Percentiles rank a stretch among this genome's conserved stretches.
Evolutionary conservation across 1,140 invertebrate species (phyloP).

Genomic region (Danaus melanippus): DNA sequence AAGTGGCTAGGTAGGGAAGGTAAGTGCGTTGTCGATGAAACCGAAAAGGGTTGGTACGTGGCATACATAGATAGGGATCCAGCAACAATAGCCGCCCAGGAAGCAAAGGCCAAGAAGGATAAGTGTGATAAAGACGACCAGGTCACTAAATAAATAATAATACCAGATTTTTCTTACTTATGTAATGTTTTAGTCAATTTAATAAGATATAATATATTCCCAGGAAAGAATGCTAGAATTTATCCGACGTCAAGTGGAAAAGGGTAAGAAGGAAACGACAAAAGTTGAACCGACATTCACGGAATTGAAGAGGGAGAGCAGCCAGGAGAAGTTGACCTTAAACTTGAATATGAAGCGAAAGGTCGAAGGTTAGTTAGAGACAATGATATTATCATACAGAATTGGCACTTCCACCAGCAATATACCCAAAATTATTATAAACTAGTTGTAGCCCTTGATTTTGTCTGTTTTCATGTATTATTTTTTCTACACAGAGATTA

Average conservation of each 20-base stretch:
- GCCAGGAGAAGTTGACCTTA: constrained; percentile 80
- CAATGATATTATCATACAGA: not conserved
- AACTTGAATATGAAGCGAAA: constrained; percentile 63
- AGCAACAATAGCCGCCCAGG: constrained; percentile 88
- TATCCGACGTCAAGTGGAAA: constrained; percentile 86
- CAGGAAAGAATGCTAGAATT: constrained; percentile 88
- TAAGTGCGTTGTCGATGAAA: constrained; percentile 96
- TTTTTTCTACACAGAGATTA: no score
- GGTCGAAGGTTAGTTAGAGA: constrained; percentile 41
- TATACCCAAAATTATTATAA: no score
- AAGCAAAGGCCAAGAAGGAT: constrained; percentile 86
- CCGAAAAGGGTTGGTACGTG: constrained; percentile 99
- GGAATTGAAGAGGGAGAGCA: constrained; percentile 81
- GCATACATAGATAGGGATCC: constrained; percentile 97
- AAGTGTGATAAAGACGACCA: constrained; percentile 97
- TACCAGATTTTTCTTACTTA: no score
- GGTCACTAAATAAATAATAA: constrained; percentile 22
- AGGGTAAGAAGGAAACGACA: constrained; percentile 70
- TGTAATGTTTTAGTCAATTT: no score
- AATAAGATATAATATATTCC: constrained; percentile 4
- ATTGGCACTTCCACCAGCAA: no score
- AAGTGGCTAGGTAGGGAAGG: constrained; percentile 94
- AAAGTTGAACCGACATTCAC: constrained; percentile 74
- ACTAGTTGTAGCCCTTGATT: no score
- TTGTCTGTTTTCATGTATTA: no score